A percentile compares a stretch with the other conserved stretches of the same genome.
Evolutionary conservation across 2,797 vertebrate species (phyloP).

Genomic region (Tokudaia muenninki): DNA sequence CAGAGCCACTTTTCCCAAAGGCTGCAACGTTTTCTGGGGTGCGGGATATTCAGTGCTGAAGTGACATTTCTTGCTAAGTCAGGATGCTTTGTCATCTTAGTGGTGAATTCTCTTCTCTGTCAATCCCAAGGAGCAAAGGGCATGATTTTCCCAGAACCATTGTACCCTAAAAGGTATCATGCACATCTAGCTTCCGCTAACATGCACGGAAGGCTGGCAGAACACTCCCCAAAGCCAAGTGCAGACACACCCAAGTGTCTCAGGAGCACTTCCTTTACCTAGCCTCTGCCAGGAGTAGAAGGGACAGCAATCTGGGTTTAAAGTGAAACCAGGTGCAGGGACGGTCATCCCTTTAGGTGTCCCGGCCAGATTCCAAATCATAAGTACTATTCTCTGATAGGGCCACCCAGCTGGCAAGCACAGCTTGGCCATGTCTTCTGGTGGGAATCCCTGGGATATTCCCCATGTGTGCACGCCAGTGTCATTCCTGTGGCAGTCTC

Average conservation of each 20-base stretch:
- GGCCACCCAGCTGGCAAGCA: not conserved
- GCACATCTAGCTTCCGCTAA: not conserved
- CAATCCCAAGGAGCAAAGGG: not conserved
- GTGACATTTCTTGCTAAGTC: not conserved
- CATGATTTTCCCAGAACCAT: not conserved
- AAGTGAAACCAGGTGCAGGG: not conserved
- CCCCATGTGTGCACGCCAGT: not conserved
- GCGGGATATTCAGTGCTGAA: not conserved
- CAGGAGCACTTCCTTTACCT: not conserved
- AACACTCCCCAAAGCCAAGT: not conserved
- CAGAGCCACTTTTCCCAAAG: not conserved
- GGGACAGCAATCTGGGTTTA: not conserved
- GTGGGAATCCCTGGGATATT: not conserved
- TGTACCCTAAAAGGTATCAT: not conserved
- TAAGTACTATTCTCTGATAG: not conserved
- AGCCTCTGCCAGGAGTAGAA: not conserved
- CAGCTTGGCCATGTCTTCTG: not conserved
- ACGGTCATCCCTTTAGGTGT: not conserved
- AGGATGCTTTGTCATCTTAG: not conserved
- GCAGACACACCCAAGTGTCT: not conserved
- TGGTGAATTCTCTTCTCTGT: constrained; percentile 2
- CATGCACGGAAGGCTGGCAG: not conserved
- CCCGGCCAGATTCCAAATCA: not conserved
- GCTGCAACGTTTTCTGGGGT: not conserved
- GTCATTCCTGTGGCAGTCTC: not conserved